Conservation (phyloP, 2,113 vertebrate species). For the Psettodes erumei region DNA sequence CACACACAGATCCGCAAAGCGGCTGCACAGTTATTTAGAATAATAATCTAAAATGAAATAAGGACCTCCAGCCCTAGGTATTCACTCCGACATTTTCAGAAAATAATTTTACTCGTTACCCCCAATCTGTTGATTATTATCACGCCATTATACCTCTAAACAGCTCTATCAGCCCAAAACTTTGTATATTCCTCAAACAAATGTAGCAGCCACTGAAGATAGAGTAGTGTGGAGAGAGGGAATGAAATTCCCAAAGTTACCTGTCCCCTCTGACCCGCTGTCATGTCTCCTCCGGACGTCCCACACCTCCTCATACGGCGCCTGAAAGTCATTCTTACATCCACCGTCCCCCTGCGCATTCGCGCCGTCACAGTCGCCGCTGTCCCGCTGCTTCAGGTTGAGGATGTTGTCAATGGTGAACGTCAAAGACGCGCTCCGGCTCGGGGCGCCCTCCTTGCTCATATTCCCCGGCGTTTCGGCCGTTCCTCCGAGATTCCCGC, state of each 20-base stretch:
- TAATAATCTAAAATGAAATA: background rate
- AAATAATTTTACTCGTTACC: background rate
- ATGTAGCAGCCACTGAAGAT: too few relatives aligned
- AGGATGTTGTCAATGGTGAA: constrained; percentile 86
- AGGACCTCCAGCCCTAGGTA: background rate
- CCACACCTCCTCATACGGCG: constrained; percentile 50
- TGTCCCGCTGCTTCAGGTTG: constrained; percentile 72
- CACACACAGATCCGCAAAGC: background rate
- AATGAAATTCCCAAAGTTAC: constrained; percentile 45
- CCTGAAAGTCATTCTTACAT: constrained; percentile 43
- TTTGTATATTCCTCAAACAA: background rate
- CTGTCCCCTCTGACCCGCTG: constrained; percentile 53
- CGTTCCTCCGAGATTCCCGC: constrained; percentile 49
- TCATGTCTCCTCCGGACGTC: constrained; percentile 57
- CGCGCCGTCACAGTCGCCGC: constrained; percentile 18
- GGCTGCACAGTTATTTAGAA: background rate
- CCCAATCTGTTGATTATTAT: background rate
- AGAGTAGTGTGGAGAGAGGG: background rate
- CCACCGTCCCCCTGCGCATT: constrained; percentile 31
- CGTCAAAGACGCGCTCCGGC: constrained; percentile 76
- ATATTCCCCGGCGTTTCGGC: constrained; percentile 74
- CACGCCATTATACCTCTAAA: background rate
- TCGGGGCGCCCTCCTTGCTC: constrained; percentile 77
- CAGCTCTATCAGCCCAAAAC: background rate
- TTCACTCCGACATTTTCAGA: background rate